Conservation (phyloP, 1,140 invertebrate genomes). For the Drosophila aff. region DNA sequence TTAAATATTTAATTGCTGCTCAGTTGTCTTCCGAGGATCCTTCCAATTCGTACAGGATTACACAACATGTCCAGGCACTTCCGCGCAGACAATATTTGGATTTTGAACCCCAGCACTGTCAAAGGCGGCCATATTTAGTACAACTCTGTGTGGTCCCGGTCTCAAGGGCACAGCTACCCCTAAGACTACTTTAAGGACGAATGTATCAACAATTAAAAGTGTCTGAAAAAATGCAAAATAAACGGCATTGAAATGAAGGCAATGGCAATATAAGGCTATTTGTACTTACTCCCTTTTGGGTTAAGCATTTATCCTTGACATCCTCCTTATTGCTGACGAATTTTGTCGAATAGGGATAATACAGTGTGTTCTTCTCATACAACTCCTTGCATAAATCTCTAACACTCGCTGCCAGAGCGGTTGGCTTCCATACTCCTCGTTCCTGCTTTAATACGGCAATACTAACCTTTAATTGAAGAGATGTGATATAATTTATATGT, state of each 20-base stretch:
- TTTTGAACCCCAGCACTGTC: neutral
- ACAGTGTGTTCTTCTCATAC: neutral
- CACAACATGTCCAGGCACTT: neutral
- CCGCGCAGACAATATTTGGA: neutral
- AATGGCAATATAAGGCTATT: neutral
- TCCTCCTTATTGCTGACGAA: neutral
- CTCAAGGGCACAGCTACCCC: neutral
- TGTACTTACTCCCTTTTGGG: neutral
- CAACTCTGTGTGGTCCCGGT: neutral
- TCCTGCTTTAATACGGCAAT: neutral
- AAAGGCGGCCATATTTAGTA: neutral
- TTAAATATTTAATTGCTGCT: neutral
- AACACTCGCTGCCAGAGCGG: neutral
- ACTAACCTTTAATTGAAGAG: neutral
- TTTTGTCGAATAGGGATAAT: neutral
- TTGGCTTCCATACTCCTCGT: neutral
- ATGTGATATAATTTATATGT: neutral
- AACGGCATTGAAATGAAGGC: neutral
- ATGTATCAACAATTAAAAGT: fast-evolving
- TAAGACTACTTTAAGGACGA: neutral
- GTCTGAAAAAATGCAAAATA: neutral
- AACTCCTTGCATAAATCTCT: slow-evolving; percentile 7
- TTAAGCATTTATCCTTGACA: neutral
- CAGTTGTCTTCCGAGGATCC: neutral
- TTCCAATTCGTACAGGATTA: neutral